Evolutionary conservation across 2,888 invertebrate species (phyloP), one percentile per base, ranked within the genome.

Genomic region (Callyntrura sp.): DNA sequence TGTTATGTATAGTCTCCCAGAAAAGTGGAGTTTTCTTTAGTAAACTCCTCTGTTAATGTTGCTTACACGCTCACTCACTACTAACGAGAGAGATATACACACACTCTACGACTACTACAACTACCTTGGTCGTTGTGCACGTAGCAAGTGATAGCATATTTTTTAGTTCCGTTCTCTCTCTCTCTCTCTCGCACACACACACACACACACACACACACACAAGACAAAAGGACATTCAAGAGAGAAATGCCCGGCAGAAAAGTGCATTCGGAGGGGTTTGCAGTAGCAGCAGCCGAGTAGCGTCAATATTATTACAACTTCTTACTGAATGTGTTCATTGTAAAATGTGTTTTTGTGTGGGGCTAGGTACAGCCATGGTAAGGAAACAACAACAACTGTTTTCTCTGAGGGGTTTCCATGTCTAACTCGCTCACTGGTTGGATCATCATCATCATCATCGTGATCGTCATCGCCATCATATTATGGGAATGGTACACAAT

Each of bases 141-240:
- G 62, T 62, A 4, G 20, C 6, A 62, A 62, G 5, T 62, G 62
- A 70, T 70, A 70, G 14, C 11, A 70, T 17, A 45, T 1, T 70
- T n/a, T 68, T 35, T 1, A 4, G 28, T n/a, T 68, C 68, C 20
- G n/a, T 73, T 11, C 9, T 73, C 48, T 45, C 73, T 73, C 79
- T 57, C 57, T 60, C 60, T 57, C 60, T n/a, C n/a, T n/a, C n/a
- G n/a, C n/a, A n/a, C n/a, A n/a, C n/a, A n/a, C n/a, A n/a, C n/a
- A n/a, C n/a, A n/a, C n/a, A n/a, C n/a, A n/a, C n/a, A n/a, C n/a
- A n/a, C n/a, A 35, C 35, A 35, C 35, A 35, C 35, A 20, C 65
- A 82, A 82, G 82, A 82, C 79, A 79, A 65, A 82, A 82, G 60
- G 65, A 82, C 82, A 82, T 82, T 60, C 60, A 60, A 65, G 23